A percentile compares a stretch with the other conserved stretches of the same genome.
Evolutionary conservation across 1,140 invertebrate species (phyloP).

Genomic region (Rhagoletis pomonella): DNA sequence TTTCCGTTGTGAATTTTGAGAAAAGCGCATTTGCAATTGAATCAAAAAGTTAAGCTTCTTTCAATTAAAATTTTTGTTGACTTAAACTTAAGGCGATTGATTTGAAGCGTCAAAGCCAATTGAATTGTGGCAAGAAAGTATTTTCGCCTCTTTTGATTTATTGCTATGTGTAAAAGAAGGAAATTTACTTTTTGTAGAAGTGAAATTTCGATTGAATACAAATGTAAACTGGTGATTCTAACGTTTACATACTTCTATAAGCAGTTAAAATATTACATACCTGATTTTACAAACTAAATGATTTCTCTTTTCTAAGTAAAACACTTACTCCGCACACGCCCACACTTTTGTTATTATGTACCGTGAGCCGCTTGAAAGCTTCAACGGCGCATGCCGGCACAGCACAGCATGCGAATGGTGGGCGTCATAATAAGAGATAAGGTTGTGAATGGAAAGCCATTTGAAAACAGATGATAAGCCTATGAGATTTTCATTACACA

Average conservation of each 20-base stretch:
- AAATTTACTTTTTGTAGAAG: too few relatives aligned
- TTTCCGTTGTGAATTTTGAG: too few relatives aligned
- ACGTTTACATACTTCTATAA: neutral
- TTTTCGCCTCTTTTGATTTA: too few relatives aligned
- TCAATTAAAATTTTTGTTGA: neutral
- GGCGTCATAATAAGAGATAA: slow-evolving; percentile 18
- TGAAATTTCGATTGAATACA: too few relatives aligned
- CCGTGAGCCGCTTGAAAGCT: neutral
- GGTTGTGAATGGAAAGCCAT: neutral
- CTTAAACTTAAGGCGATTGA: neutral
- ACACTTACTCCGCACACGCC: neutral
- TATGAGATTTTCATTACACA: neutral
- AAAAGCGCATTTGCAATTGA: neutral
- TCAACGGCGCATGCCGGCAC: neutral
- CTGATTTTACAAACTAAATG: neutral
- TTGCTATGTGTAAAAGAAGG: too few relatives aligned
- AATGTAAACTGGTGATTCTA: too few relatives aligned
- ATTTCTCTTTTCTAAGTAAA: neutral
- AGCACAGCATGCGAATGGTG: neutral
- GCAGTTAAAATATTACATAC: too few relatives aligned
- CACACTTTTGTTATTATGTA: neutral
- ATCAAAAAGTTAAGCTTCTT: neutral
- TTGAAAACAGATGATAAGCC: neutral
- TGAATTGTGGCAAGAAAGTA: too few relatives aligned
- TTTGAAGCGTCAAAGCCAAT: neutral